Percentiles rank a stretch among this genome's conserved stretches.
Evolutionary conservation across 2,113 vertebrate genomes (phyloP).

Genomic region (Pionites leucogaster): DNA sequence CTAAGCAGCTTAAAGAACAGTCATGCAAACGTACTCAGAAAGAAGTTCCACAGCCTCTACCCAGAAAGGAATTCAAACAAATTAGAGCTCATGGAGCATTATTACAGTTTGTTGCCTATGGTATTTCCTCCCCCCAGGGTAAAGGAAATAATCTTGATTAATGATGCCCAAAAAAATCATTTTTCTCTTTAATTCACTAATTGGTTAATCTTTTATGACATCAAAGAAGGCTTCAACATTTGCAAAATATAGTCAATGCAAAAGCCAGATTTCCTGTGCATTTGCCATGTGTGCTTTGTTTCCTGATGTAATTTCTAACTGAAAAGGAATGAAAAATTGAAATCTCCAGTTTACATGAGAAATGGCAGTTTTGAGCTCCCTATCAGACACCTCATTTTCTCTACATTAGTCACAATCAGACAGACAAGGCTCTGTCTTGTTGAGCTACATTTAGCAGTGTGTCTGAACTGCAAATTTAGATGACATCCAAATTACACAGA

Average conservation of each 20-base stretch:
- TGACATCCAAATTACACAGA: conserved; percentile 59
- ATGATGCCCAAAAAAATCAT: conserved; percentile 44
- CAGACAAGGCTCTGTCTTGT: conserved; percentile 55
- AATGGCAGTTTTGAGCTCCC: conserved; percentile 43
- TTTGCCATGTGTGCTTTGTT: conserved; percentile 61
- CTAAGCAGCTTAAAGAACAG: not conserved
- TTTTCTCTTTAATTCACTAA: conserved; percentile 58
- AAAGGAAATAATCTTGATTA: conserved; percentile 69
- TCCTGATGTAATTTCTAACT: conserved; percentile 59
- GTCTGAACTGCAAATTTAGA: conserved; percentile 50
- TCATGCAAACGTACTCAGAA: not conserved
- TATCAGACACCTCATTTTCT: conserved; percentile 66
- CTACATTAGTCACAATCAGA: conserved; percentile 56
- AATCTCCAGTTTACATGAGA: conserved; percentile 59
- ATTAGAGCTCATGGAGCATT: conserved; percentile 44
- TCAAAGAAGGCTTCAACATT: conserved; percentile 50
- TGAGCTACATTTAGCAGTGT: conserved; percentile 31
- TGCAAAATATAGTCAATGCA: conserved; percentile 22
- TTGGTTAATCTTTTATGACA: conserved; percentile 60
- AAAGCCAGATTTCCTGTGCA: conserved; percentile 52
- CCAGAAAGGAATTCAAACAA: conserved; percentile 29
- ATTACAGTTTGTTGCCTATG: conserved; percentile 57
- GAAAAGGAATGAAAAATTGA: conserved; percentile 62
- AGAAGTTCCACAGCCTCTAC: conserved; percentile 27
- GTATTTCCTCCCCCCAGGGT: conserved; percentile 52